Conservation (phyloP, 2,888 invertebrate species). For the Habroteleia sp. region DNA sequence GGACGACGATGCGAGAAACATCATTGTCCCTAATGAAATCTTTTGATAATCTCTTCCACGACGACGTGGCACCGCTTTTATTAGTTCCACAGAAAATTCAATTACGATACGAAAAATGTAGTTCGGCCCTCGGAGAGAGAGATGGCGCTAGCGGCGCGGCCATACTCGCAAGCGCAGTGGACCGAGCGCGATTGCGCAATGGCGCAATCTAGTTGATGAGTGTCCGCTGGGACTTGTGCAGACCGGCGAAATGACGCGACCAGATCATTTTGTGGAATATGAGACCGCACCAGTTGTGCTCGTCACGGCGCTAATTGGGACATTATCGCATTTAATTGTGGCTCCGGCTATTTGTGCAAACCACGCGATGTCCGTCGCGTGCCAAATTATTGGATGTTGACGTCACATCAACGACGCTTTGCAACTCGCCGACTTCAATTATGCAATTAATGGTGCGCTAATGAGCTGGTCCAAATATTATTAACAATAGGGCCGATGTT, state of each 20-base stretch:
- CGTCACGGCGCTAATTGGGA: constrained; percentile 72
- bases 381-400: constrained; percentile 80
- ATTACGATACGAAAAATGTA: constrained; percentile 36
- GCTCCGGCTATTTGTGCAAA: constrained; percentile 74
- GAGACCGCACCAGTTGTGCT: constrained; percentile 32
- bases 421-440: constrained; percentile 75
- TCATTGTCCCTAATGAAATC: constrained; percentile 79
- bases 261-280: constrained; percentile 46
- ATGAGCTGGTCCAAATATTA: constrained; percentile 57
- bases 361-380: constrained; percentile 78
- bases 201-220: too few relatives aligned
- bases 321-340: constrained; percentile 78
- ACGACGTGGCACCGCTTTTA: constrained; percentile 21
- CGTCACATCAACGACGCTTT: constrained; percentile 74
- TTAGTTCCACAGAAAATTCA: constrained; percentile 32
- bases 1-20: constrained; percentile 72
- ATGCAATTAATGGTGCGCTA: constrained; percentile 73
- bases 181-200: constrained; percentile 3
- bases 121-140: too few relatives aligned
- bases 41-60: constrained; percentile 74
- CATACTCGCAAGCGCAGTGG: too few relatives aligned
- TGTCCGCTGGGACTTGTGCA: background rate
- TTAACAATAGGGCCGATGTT: constrained; percentile 19
- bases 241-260: constrained; percentile 4
- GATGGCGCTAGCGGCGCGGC: too few relatives aligned